Base-by-base conservation (phyloP, 2,888 invertebrate species). In the Acheta domesticus region DNA sequence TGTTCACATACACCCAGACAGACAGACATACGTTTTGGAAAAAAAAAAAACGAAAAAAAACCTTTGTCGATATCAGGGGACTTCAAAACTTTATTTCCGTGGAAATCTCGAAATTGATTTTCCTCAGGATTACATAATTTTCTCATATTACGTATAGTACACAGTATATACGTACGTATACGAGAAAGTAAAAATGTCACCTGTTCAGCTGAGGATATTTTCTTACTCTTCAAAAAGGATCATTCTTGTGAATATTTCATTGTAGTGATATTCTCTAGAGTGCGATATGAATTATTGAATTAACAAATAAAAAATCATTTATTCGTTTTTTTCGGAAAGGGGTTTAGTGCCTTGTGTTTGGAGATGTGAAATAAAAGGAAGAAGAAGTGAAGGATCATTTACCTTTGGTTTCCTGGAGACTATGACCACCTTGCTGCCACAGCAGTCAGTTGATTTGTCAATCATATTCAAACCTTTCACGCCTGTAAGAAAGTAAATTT, bases 381-480 rank as follows among this genome's bases (percentile, higher is more conserved):
- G 78, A 48, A 77, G 78, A 48, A 78, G 76, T 49, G 80, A 48
- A 82, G 82, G 76, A 83, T 83, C 62, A 23, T 20, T 36, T 12
- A 16, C 62, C 12, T 19, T 14, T 62, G n/a, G 14, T 62, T 62
- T 62, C 62, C 16, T 62, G n/a, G n/a, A 62, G 62, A 14, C n/a
- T 1, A 86, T 11, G 84, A 86, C 19, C 50, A 85, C 84, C 83
- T 88, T 89, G 79, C 85, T 88, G 77, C 89, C 90, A 4, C 89
- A 88, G 0, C 86, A 89, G 82, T 87, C 88, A 76, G 88, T 88
- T 1, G 86, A 88, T 84, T 85, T 92, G 23, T 88, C 89, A 82
- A 85, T 92, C 48, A 89, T 89, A 80, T 92, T 91, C 83, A 89
- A 90, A 83, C 92, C 92, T 1, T 76, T 86, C 84, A 82, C 86